Base-by-base conservation (phyloP, 1,140 invertebrate genomes). In the Hypsibius dujardini region DNA sequence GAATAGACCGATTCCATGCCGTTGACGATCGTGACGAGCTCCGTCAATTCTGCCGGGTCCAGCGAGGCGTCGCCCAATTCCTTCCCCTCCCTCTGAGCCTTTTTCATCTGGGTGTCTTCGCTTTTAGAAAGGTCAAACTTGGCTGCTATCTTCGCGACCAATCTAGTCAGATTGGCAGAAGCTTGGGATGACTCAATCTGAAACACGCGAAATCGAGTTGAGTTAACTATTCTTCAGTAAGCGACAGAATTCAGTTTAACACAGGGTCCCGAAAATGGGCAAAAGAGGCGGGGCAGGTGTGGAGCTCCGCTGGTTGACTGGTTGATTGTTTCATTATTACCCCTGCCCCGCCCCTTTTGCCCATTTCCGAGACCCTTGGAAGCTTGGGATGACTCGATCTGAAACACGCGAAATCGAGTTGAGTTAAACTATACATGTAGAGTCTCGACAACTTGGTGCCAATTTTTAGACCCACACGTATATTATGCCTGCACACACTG, bases 1-100 rank as follows among this genome's bases (percentile, higher is more conserved):
- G 87, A 86, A 75, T 88, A 91, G 72, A 87, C 87, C 1, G 83
- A 84, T 76, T 89, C 83, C 89, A 92, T 91, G 40, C 85, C 82
- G 2, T 56, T 56, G 50, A 56, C 50, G n/a, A 56, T 56, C 7
- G 50, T 7, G n/a, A 56, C 50, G 7, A 56, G n/a, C n/a, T 56
- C 50, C 50, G 7, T 56, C 50, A 56, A n/a, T 56, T 56, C 50
- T 56, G 7, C 50, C 50, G 7, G 7, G 50, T 7, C 7, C 50
- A 56, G n/a, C 7, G 7, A 7, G 7, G 50, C 50, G n/a, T 56
- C 50, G 7, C 50, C 50, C 7, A 56, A n/a, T n/a, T 56, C 50
- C 50, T 7, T n/a, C 50, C 7, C n/a, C 7, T 7, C 7, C 50
- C n/a, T 56, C 50, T 56, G 50, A 7, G n/a, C 50, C 7, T 56